Base-by-base conservation (phyloP, 2,888 invertebrate species). In the Zygaena filipendulae region DNA sequence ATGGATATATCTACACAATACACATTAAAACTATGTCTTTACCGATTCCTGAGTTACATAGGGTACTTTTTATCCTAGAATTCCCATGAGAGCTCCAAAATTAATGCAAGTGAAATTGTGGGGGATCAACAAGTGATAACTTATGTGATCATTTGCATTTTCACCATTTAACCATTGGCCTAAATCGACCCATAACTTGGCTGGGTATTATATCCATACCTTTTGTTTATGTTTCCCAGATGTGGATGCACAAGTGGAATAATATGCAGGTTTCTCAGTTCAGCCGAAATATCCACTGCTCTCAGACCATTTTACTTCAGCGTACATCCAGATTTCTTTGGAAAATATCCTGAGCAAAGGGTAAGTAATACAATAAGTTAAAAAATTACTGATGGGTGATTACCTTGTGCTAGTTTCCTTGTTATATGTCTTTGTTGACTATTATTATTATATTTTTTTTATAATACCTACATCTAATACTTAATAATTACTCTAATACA, bases 251-350 rank as follows among this genome's bases (percentile, higher is more conserved):
- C 49, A 23, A 46, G 51, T 35, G 55, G 49, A 29, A 38, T 62
- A 19, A 33, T 74, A 30, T 57, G 63, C 45, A 63, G 77, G 45
- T 63, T 51, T 43, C 68, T 89, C 45, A 92, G 88, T 50, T 87
- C 88, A 34, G 88, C 90, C 13, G 94, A 96, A 81, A 86, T 95
- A 11, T 90, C 95, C 1, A 90, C 95, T 12, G 96, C 96, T 1
- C 74, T 97, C 23, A 82, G 96, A 35, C 96, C 96, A 3, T 96
- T 97, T 68, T 96, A 95, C 70, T 96, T 97, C 62, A 89, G 89
- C 33, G 96, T 97, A 3, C 97, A 97, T 81, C 97, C 97, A 7
- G 97, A 97, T 79, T 82, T 97, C 23, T 97, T 97, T 81, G 94
- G 94, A 29, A 89, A 91, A 69, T 88, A 90, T 82, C 97, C 97